Evolutionary conservation across 2,113 vertebrate species (phyloP).

Genomic region (Larimichthys crocea): DNA sequence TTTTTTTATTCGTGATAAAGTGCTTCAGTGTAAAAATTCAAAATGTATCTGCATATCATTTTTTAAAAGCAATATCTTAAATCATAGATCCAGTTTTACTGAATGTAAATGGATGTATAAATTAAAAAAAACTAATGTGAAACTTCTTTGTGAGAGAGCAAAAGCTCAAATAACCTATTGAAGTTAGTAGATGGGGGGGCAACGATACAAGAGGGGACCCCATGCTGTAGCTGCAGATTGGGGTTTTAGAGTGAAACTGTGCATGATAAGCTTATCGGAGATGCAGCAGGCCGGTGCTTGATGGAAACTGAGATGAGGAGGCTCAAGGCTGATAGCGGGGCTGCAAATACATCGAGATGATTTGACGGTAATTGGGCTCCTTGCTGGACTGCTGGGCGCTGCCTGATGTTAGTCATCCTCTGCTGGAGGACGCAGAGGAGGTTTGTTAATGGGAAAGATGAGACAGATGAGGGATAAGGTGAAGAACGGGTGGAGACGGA

Average conservation of each 20-base stretch:
- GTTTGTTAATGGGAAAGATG: conserved; percentile 39
- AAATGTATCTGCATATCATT: neutral
- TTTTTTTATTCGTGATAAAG: neutral
- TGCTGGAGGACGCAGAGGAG: conserved; percentile 37
- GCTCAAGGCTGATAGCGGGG: conserved; percentile 35
- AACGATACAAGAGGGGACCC: neutral
- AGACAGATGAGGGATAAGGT: conserved; percentile 61
- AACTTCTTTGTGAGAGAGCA: neutral
- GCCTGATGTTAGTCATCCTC: conserved; percentile 57
- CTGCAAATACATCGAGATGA: conserved; percentile 55
- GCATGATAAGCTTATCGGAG: conserved; percentile 44
- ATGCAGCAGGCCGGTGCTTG: conserved; percentile 29
- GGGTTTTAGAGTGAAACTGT: conserved; percentile 35
- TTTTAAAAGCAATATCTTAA: neutral
- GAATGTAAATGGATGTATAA: neutral
- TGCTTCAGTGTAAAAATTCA: neutral
- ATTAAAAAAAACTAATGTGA: neutral
- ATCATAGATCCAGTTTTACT: neutral
- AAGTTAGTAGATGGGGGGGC: neutral
- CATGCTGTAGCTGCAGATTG: conserved; percentile 22
- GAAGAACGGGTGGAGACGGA: conserved; percentile 32
- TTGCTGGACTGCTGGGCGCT: conserved; percentile 55
- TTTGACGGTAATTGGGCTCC: conserved; percentile 70
- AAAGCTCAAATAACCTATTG: neutral
- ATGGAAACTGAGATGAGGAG: conserved; percentile 51